Conservation (phyloP, 2,888 invertebrate genomes). For the Hypomecis atomaria region DNA sequence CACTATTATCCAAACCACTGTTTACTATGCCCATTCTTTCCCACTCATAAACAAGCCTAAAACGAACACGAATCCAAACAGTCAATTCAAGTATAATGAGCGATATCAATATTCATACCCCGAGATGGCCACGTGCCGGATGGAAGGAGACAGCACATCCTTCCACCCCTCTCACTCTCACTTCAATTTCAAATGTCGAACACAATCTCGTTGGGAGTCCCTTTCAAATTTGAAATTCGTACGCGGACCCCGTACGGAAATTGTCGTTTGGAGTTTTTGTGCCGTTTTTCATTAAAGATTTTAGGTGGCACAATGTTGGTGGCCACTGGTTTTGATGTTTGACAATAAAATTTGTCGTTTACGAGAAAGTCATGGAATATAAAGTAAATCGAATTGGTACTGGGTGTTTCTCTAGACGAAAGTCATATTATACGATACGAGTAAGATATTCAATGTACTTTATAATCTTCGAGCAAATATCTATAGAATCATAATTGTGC, state of each 20-base stretch:
- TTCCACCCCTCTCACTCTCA: conserved; percentile 41
- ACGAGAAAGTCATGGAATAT: not conserved
- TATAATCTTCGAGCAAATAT: no score
- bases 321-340: conserved; percentile 34
- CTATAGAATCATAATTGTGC: no score
- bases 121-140: conserved; percentile 61
- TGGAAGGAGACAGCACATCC: conserved; percentile 30
- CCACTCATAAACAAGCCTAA: conserved; percentile 14
- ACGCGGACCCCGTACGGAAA: conserved; percentile 45
- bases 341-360: conserved; percentile 20
- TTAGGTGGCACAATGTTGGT: conserved; percentile 43
- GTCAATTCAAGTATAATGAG: conserved; percentile 55
- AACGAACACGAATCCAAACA: conserved; percentile 32
- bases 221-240: conserved; percentile 46
- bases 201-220: conserved; percentile 45
- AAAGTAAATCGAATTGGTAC: not conserved
- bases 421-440: no score
- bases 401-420: no score
- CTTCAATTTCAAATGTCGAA: conserved; percentile 46
- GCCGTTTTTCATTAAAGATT: conserved; percentile 32
- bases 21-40: conserved; percentile 17
- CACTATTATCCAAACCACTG: conserved; percentile 20
- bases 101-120: conserved; percentile 66
- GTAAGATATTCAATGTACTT: no score
- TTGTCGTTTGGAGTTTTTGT: conserved; percentile 43